A percentile compares a stretch with the other conserved stretches of the same genome.
Evolutionary conservation across 2,888 invertebrate species (phyloP).

Genomic region (Aleiodes leptofemur): DNA sequence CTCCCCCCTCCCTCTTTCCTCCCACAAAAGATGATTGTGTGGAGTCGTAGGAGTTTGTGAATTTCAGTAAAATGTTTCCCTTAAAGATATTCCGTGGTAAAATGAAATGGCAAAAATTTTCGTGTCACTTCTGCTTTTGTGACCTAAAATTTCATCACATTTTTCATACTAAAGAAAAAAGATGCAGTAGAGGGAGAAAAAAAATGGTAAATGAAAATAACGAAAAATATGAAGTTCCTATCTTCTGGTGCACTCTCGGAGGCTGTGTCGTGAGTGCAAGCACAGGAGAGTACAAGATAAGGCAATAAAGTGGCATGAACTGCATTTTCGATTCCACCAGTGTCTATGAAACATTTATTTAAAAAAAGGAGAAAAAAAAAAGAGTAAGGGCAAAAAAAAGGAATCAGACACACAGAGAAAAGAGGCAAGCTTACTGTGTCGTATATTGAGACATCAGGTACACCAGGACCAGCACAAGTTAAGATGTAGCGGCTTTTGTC

Average conservation of each 20-base stretch:
- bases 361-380: not conserved
- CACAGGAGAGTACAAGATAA: conserved; percentile 7
- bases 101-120: no score
- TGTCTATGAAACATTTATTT: conserved; percentile 13
- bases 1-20: no score
- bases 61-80: no score
- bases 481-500: conserved; percentile 83
- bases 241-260: conserved; percentile 4
- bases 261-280: not conserved
- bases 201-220: not conserved
- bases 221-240: conserved; percentile 15
- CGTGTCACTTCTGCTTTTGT: no score
- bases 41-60: no score
- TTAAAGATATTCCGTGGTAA: no score
- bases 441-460: conserved; percentile 85
- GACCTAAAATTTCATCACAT: not conserved
- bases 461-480: conserved; percentile 89
- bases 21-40: no score
- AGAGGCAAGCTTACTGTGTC: conserved; percentile 75
- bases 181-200: not conserved
- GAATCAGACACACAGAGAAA: not conserved
- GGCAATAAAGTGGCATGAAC: conserved; percentile 37
- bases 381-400: not conserved
- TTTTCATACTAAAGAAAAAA: conserved; percentile 6
- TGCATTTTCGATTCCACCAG: conserved; percentile 35